Percentiles rank a stretch among this genome's conserved stretches.
Conservation (phyloP, 2,888 invertebrate genomes). For the Tenthredo notha region DNA sequence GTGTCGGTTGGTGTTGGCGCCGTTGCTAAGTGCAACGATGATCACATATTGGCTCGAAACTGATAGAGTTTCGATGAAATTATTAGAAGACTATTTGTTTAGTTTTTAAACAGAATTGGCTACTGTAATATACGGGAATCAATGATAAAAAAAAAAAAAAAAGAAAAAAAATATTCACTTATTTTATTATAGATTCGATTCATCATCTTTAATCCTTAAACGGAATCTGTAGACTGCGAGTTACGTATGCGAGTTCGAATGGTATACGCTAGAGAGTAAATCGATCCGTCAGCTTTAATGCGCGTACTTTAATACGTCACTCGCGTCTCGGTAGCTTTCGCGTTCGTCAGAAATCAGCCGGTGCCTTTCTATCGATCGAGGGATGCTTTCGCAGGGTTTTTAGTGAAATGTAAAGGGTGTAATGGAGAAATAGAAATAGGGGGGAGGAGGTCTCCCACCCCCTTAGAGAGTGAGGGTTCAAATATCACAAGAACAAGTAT, state of each 20-base stretch:
- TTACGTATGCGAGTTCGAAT: neutral
- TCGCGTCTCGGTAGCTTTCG: slow-evolving; percentile 13
- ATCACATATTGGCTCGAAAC: neutral
- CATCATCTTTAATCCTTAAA: neutral
- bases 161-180: neutral
- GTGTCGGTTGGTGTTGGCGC: slow-evolving; percentile 9
- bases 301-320: slow-evolving; percentile 21
- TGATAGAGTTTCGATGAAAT: neutral
- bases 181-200: neutral
- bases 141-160: neutral
- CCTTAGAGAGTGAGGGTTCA: neutral
- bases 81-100: neutral
- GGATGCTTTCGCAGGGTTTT: slow-evolving; percentile 10
- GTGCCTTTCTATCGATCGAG: slow-evolving; percentile 41
- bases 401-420: neutral
- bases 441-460: too few species aligned
- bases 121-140: neutral
- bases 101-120: neutral
- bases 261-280: neutral
- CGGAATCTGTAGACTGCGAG: neutral
- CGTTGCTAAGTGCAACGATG: slow-evolving; percentile 37
- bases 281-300: slow-evolving; percentile 41
- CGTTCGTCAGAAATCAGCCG: slow-evolving; percentile 46
- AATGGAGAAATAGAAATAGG: neutral
- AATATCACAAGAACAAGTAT: neutral